Percentiles rank a stretch among this genome's conserved stretches.
phyloP scores from a whole-genome alignment of 2,113 vertebrate species.

The Xenus cinereus region DNA sequence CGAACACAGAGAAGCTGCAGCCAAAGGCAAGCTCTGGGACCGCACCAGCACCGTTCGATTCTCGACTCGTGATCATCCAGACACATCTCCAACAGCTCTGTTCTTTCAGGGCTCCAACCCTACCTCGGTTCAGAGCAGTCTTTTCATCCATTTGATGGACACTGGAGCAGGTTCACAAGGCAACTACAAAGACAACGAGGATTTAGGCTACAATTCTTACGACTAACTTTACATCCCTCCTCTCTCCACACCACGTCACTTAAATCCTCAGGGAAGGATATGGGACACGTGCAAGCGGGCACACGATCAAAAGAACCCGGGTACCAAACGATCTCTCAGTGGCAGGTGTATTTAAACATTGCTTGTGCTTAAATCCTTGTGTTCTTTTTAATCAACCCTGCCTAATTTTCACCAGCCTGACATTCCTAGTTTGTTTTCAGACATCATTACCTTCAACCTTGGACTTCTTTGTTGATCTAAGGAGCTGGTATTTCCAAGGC shows the following conservation, averaged over 20 bases:
- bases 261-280: background rate
- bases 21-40: background rate
- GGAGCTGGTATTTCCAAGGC: background rate
- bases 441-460: background rate
- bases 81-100: fast-evolving
- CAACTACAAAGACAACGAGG: fast-evolving
- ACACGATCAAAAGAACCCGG: fast-evolving
- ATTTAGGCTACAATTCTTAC: background rate
- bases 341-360: background rate
- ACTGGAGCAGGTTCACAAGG: background rate
- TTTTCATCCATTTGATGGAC: background rate
- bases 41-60: fast-evolving
- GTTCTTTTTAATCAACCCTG: background rate
- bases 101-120: background rate
- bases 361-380: background rate
- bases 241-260: background rate
- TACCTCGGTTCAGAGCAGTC: background rate
- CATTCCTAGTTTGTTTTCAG: background rate
- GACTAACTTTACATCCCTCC: background rate
- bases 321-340: background rate
- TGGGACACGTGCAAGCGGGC: fast-evolving
- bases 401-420: background rate
- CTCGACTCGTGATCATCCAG: background rate
- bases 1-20: background rate
- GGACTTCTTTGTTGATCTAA: background rate